Evolutionary conservation across 2,888 invertebrate species (phyloP).

Genomic region (Embidobia sp.): DNA sequence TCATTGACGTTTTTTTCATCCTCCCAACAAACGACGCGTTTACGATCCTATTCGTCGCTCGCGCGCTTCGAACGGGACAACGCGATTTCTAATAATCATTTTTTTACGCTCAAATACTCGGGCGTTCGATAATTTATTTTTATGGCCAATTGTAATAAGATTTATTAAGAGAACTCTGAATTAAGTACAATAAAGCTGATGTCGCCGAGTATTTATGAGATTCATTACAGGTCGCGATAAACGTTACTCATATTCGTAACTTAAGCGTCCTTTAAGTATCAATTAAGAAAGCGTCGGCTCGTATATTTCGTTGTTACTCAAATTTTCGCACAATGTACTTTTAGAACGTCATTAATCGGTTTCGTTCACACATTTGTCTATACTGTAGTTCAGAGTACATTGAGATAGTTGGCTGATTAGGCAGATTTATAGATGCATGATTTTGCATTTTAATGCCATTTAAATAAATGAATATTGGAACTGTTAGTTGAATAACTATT

Average conservation of each 20-base stretch:
- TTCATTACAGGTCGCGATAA: constrained; percentile 36
- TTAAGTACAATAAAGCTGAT: constrained; percentile 41
- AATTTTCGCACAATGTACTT: not conserved
- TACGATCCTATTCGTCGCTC: constrained; percentile 52
- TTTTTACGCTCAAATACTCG: constrained; percentile 18
- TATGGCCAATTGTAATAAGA: constrained; percentile 41
- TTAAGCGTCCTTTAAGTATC: constrained; percentile 19
- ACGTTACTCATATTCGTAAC: constrained; percentile 31
- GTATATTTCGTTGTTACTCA: not conserved
- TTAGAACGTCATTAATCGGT: not conserved
- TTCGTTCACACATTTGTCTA: not conserved
- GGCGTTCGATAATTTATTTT: constrained; percentile 49
- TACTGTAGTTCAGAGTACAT: too few relatives aligned
- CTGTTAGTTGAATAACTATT: too few relatives aligned
- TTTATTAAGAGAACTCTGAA: constrained; percentile 37
- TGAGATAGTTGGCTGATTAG: too few relatives aligned
- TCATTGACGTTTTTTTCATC: constrained; percentile 60
- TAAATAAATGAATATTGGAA: too few relatives aligned
- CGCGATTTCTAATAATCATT: constrained; percentile 50
- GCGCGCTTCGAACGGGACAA: constrained; percentile 35
- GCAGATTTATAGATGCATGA: too few relatives aligned
- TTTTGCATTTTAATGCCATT: too few relatives aligned
- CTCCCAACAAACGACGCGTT: constrained; percentile 52
- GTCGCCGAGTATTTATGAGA: constrained; percentile 28
- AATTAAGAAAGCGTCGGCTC: constrained; percentile 16